These are phyloP conservation scores for Berghia stephanieae DNA, from an alignment of 1,140 invertebrate species.

Conservation along the genomic window DNA sequence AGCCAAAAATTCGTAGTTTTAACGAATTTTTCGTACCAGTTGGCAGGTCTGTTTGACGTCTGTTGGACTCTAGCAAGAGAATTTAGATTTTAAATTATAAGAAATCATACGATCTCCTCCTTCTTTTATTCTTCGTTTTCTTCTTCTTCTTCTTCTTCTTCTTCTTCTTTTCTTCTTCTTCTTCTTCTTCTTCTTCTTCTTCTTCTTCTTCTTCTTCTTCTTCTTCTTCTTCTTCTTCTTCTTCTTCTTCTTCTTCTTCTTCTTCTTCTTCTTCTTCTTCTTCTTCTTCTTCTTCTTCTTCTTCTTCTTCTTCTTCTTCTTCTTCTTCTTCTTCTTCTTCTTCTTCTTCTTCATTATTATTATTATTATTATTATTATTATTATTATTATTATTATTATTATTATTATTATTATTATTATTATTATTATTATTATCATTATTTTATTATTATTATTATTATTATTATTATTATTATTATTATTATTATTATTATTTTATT, in stretches of 20 bases:
- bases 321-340: neutral
- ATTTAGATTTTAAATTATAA: too few relatives aligned
- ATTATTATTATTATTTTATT: neutral
- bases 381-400: neutral
- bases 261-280: conserved; percentile 17
- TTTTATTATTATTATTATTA: neutral
- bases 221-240: neutral
- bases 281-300: neutral
- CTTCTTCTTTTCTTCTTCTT: too few relatives aligned
- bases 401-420: neutral
- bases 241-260: neutral
- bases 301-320: neutral
- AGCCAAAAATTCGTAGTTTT: too few relatives aligned
- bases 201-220: neutral
- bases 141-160: too few relatives aligned
- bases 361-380: neutral
- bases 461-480: neutral
- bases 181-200: neutral
- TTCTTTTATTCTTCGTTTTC: too few relatives aligned
- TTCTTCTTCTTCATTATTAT: neutral
- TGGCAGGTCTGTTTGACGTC: too few relatives aligned
- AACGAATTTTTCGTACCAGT: too few relatives aligned
- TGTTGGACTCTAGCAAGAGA: too few relatives aligned
- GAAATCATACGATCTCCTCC: too few relatives aligned
- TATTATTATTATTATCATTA: too few relatives aligned